Evolutionary conservation across 1,140 invertebrate genomes (phyloP), one percentile per base, ranked within the genome.

Genomic region (Atopsyche davidsoni): DNA sequence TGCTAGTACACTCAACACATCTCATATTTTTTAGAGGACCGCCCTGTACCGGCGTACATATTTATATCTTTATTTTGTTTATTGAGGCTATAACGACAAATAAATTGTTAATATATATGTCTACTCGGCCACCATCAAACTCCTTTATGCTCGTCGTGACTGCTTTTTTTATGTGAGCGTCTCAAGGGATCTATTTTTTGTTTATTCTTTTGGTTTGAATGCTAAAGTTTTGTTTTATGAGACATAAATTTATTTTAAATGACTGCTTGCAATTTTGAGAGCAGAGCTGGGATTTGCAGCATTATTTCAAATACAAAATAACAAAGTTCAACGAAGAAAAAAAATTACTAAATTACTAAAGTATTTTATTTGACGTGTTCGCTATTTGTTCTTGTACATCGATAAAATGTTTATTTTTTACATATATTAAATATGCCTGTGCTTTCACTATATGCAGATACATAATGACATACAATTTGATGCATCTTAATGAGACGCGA

Each of bases 81-180:
- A 57, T 48, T 52, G 54, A 43, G 41, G 49, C 40, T 46, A 45
- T 57, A 52, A 57, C 49, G 49, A 52, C 39, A 44, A 48, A 57
- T 57, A 51, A 48, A 57, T 57, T 48, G 49, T 52, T 57, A 57
- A 57, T 57, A 46, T 57, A 57, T 57, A 57, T 57, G 49, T 45
- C 49, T 51, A 46, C 38, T 35, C 40, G 10, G 44, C 40, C 44
- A 34, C 45, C 49, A 52, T 57, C 54, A 46, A 57, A 50, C 40
- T 24, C 45, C 47, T 57, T 57, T 57, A 57, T 47, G 39, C 11
- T 18, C 48, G 48, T 44, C 42, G 43, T 47, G 49, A 57, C 49
- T 52, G 53, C 23, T 48, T 52, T 52, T 28, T 55, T 57, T 48
- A 51, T 52, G 43, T 3, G 23, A 10, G 22, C 44, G 22, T 28